Evolutionary conservation across 2,113 vertebrate species (phyloP).

Genomic region (Hippoglossus stenolepis): DNA sequence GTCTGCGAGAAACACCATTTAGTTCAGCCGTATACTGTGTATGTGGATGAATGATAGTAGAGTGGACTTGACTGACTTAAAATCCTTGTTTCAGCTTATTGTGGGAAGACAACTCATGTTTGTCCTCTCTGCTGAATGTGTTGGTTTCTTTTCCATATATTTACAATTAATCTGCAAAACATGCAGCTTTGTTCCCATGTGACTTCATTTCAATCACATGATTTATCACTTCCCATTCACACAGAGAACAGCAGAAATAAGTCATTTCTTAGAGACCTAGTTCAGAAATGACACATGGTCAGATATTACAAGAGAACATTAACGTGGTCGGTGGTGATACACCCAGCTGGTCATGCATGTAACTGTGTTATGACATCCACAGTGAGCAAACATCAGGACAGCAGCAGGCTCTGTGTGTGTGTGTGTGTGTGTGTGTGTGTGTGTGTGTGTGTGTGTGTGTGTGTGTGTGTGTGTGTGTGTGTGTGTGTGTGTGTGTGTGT

Average conservation of each 20-base stretch:
- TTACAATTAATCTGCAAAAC: background rate
- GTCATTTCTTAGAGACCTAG: too few relatives aligned
- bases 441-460: background rate
- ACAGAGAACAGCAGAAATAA: conserved; percentile 14
- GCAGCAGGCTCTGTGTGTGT: background rate
- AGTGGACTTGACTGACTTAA: background rate
- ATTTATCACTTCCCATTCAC: conserved; percentile 4
- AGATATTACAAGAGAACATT: background rate
- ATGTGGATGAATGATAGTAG: too few relatives aligned
- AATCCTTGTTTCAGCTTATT: background rate
- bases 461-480: background rate
- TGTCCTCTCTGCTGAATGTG: background rate
- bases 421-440: background rate
- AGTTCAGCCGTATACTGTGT: too few relatives aligned
- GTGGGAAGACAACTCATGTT: background rate
- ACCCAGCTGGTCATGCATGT: conserved; percentile 10
- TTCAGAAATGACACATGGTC: background rate
- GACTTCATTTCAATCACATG: conserved; percentile 27
- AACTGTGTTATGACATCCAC: conserved; percentile 23
- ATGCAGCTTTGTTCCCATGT: conserved; percentile 16
- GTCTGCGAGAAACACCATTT: too few relatives aligned
- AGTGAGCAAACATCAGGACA: conserved; percentile 30
- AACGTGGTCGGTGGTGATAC: background rate
- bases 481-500: background rate
- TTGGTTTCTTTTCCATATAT: background rate